Conservation (phyloP, 2,113 vertebrate species). For the Setophaga petechia region DNA sequence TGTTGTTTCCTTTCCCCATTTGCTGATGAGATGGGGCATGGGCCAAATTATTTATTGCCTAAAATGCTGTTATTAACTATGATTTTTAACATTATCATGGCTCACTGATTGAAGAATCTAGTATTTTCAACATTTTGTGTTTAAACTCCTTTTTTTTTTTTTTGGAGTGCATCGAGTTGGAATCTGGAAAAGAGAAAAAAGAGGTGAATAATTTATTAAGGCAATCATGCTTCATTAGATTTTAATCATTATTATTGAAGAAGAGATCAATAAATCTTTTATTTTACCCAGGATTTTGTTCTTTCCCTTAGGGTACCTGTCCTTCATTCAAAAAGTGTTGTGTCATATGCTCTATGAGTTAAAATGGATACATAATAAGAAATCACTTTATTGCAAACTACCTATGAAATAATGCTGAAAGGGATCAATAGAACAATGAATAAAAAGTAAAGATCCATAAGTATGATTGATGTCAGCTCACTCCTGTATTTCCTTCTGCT, state of each 20-base stretch:
- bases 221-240: constrained; percentile 16
- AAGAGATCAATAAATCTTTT: constrained; percentile 31
- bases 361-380: constrained; percentile 54
- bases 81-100: background rate
- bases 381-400: constrained; percentile 29
- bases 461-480: constrained; percentile 37
- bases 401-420: constrained; percentile 34
- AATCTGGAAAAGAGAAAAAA: background rate
- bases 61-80: background rate
- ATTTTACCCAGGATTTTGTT: background rate
- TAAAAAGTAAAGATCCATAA: constrained; percentile 37
- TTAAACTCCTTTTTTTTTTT: background rate
- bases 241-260: constrained; percentile 58
- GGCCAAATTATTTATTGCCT: background rate
- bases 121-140: background rate
- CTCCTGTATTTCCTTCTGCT: background rate
- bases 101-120: background rate
- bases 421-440: constrained; percentile 58
- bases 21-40: background rate
- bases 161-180: background rate
- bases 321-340: constrained; percentile 26
- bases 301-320: background rate
- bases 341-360: background rate
- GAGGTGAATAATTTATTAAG: constrained; percentile 49
- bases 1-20: background rate